Percentiles rank a stretch among this genome's conserved stretches.
Evolutionary conservation across 2,113 vertebrate species (phyloP).

Genomic region (Dromas ardeola): DNA sequence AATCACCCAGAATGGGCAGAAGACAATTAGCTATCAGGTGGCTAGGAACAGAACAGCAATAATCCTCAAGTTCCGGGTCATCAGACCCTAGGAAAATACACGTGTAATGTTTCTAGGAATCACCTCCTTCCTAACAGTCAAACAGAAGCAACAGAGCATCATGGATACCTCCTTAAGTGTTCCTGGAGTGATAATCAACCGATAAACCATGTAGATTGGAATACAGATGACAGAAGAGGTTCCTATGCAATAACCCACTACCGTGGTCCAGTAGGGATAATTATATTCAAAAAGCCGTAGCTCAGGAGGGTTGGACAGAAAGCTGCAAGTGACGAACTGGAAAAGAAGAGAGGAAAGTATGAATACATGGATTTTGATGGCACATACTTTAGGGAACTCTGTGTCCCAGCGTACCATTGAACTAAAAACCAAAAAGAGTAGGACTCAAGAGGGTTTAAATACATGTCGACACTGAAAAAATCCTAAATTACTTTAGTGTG

Average conservation of each 20-base stretch:
- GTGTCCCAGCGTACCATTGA: background rate
- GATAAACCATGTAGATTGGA: constrained; percentile 89
- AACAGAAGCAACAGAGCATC: background rate
- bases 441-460: background rate
- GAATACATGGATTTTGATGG: background rate
- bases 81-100: background rate
- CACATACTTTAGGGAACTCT: background rate
- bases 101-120: background rate
- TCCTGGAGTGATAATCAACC: constrained; percentile 86
- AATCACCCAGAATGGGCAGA: background rate
- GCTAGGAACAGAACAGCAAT: background rate
- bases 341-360: background rate
- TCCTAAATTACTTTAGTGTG: background rate
- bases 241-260: constrained; percentile 93
- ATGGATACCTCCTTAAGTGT: constrained; percentile 90
- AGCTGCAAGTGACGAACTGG: constrained; percentile 95
- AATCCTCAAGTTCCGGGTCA: background rate
- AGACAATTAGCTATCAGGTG: background rate
- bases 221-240: constrained; percentile 94
- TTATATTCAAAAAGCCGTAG: constrained; percentile 89
- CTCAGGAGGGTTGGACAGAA: constrained; percentile 87
- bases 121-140: background rate
- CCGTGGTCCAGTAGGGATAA: constrained; percentile 90
- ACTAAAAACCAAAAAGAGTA: background rate
- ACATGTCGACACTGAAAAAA: background rate